Evolutionary conservation across 2,797 vertebrate genomes (phyloP).

Genomic region (Sebastes trivittatus): DNA sequence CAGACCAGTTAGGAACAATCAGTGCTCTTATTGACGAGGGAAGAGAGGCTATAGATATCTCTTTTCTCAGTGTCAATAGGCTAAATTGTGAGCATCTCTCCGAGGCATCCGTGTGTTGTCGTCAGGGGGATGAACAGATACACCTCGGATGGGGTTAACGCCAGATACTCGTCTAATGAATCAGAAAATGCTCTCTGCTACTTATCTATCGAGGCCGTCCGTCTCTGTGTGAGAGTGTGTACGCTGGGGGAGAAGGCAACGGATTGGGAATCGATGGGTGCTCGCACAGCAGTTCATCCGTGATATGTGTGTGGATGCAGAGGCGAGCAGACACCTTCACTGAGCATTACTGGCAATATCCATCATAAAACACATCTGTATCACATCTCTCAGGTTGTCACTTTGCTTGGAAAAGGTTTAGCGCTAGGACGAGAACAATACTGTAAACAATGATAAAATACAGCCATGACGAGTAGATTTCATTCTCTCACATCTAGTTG

Average conservation of each 20-base stretch:
- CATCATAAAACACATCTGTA: slow-evolving; percentile 13
- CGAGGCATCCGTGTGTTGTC: slow-evolving; percentile 9
- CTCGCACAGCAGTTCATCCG: slow-evolving; percentile 44
- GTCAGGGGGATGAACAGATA: slow-evolving; percentile 33
- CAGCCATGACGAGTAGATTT: not conserved
- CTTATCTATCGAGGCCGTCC: slow-evolving; percentile 34
- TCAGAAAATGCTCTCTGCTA: slow-evolving; percentile 57
- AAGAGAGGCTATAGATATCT: slow-evolving; percentile 20
- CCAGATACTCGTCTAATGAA: slow-evolving; percentile 51
- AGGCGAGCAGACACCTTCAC: not conserved
- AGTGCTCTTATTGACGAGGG: slow-evolving; percentile 45
- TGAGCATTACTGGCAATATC: slow-evolving; percentile 5
- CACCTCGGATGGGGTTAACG: not conserved
- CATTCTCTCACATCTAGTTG: not conserved
- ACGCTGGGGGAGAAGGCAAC: not conserved
- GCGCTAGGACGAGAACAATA: not conserved
- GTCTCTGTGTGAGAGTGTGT: slow-evolving; percentile 25
- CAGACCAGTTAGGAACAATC: slow-evolving; percentile 42
- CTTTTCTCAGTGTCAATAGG: slow-evolving; percentile 50
- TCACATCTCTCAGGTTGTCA: not conserved
- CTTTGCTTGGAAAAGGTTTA: not conserved
- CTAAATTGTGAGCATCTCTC: slow-evolving; percentile 36
- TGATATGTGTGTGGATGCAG: not conserved
- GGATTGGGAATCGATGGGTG: slow-evolving; percentile 51
- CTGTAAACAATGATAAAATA: not conserved